Conservation (phyloP, 2,888 invertebrate genomes). For the Alviniconcha strummeri region DNA sequence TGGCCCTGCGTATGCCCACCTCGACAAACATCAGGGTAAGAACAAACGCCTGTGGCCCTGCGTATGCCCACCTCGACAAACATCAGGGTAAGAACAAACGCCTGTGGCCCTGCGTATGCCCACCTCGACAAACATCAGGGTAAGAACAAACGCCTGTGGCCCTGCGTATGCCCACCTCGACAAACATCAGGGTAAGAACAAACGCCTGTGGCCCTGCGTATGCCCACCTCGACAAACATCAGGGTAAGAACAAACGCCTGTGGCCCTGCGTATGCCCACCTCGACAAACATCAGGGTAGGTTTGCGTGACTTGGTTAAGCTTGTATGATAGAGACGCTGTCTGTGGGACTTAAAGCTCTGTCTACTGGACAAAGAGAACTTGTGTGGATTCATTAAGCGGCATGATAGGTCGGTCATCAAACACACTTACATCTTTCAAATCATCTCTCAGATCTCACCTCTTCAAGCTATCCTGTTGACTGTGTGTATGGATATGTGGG, state of each 20-base stretch:
- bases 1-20: constrained; percentile 77
- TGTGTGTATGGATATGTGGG: no score
- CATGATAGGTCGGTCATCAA: no score
- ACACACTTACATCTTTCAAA: no score
- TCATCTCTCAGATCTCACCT: no score
- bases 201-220: constrained; percentile 78
- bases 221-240: constrained; percentile 78
- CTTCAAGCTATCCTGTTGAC: no score
- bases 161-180: no score
- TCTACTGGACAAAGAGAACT: no score
- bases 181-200: constrained; percentile 77
- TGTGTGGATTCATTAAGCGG: no score
- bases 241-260: constrained; percentile 78
- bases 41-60: constrained; percentile 80
- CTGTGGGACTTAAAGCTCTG: no score
- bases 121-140: constrained; percentile 76
- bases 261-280: constrained; percentile 78
- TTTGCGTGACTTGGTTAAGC: background rate
- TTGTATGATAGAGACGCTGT: background rate
- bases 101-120: constrained; percentile 78
- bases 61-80: no score
- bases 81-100: constrained; percentile 78
- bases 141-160: constrained; percentile 79
- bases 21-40: constrained; percentile 77
- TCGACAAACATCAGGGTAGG: constrained; percentile 77